Conservation (phyloP, 2,113 vertebrate genomes). For the Myotis lucifugus region DNA sequence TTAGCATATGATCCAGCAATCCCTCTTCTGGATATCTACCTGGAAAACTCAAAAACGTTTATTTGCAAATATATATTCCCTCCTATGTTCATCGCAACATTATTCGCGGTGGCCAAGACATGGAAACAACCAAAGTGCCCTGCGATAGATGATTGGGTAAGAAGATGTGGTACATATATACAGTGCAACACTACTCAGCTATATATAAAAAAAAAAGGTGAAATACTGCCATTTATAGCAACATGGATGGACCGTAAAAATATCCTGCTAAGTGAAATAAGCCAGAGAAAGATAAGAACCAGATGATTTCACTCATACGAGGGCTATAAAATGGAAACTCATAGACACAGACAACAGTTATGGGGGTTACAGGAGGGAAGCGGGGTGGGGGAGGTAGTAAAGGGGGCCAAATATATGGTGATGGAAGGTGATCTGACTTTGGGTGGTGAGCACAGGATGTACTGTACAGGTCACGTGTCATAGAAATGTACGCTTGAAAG, state of each 20-base stretch:
- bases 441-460: not conserved
- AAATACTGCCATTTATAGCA: too few species aligned
- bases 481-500: not conserved
- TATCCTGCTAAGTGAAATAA: not conserved
- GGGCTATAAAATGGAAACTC: not conserved
- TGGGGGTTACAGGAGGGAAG: not conserved
- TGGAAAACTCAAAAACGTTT: not conserved
- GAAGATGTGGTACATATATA: not conserved
- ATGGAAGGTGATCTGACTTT: not conserved
- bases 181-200: not conserved
- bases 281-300: not conserved
- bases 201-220: not conserved
- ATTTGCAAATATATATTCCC: not conserved
- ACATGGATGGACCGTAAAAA: not conserved
- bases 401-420: not conserved
- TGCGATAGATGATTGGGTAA: not conserved
- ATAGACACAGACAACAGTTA: not conserved
- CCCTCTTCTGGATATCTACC: not conserved
- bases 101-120: not conserved
- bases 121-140: not conserved
- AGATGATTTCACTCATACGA: not conserved
- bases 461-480: not conserved
- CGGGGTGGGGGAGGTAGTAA: not conserved
- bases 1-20: not conserved
- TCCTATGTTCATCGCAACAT: not conserved